These are phyloP conservation scores for Leptinotarsa lineolata DNA, from an alignment of 1,140 invertebrate species.

Conservation along the genomic window DNA sequence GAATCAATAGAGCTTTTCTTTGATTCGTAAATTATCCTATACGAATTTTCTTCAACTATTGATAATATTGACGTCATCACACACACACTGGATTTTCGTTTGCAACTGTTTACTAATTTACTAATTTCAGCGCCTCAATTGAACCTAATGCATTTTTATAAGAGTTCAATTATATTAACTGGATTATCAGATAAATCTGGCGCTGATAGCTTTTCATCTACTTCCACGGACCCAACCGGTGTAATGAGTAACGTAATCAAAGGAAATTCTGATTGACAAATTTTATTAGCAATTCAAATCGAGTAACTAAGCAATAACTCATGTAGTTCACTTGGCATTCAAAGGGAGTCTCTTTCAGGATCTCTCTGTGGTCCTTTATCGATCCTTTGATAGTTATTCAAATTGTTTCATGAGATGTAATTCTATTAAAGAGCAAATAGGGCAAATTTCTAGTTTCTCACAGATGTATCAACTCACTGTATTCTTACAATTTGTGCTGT, in stretches of 20 bases:
- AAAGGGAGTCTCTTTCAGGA: conserved; percentile 14
- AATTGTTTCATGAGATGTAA: conserved; percentile 21
- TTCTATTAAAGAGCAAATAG: conserved; percentile 7
- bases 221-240: background rate
- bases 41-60: no score
- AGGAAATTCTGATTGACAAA: conserved; percentile 33
- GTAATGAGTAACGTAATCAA: background rate
- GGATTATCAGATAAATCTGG: background rate
- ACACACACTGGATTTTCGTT: no score
- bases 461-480: background rate
- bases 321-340: conserved; percentile 41
- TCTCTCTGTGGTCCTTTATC: conserved; percentile 27
- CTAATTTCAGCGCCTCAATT: no score
- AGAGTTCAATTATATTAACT: background rate
- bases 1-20: no score
- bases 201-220: background rate
- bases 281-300: conserved; percentile 47
- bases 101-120: no score
- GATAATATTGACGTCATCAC: no score
- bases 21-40: no score
- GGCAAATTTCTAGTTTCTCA: background rate
- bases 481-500: no score
- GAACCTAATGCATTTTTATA: no score
- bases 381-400: conserved; percentile 31
- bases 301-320: conserved; percentile 42